Evolutionary conservation across 2,113 vertebrate species (phyloP), one percentile per base, ranked within the genome.

Genomic region (Tachycineta bicolor): DNA sequence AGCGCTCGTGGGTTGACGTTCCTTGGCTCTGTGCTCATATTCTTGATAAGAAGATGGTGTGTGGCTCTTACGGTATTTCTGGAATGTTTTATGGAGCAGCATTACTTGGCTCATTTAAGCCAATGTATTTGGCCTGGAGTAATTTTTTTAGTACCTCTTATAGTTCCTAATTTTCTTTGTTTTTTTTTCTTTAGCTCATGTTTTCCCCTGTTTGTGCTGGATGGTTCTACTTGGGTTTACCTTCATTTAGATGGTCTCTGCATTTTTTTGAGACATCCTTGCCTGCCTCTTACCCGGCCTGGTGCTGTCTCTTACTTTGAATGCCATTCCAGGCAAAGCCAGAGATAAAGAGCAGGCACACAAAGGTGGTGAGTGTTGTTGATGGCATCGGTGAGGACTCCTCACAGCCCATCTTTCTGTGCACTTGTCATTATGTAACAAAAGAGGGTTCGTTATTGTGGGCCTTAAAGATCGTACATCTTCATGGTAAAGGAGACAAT

Each of bases 401-500:
- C 17, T 68, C 9, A 5, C 55, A 68, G 3, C 64, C 65, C 71
- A 0, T 37, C 50, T 50, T 69, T 43, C 47, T 55, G 23, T 86
- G 24, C 3, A 1, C 33, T 60, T 0, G 3, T 64, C n/a, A 69
- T 31, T 52, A 4, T 9, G 1, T 28, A 67, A 64, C 18, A 47
- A 67, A 46, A 26, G 26, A n/a, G 34, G 24, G 33, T 76, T 84
- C 18, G 1, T 92, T 91, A 75, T 3, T 78, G 60, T 34, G 79
- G 43, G 34, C 58, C 69, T 44, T 68, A 65, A 62, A 89, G 89
- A 90, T 80, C 47, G 2, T 95, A 25, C 14, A 78, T 96, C 74
- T 91, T 92, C 47, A 41, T 49, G 67, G 80, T 52, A 50, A 76
- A 75, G 52, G 52, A 87, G 78, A 71, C 52, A 82, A 89, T 94